Conservation (phyloP, 2,113 vertebrate genomes). For the Melozone crissalis region DNA sequence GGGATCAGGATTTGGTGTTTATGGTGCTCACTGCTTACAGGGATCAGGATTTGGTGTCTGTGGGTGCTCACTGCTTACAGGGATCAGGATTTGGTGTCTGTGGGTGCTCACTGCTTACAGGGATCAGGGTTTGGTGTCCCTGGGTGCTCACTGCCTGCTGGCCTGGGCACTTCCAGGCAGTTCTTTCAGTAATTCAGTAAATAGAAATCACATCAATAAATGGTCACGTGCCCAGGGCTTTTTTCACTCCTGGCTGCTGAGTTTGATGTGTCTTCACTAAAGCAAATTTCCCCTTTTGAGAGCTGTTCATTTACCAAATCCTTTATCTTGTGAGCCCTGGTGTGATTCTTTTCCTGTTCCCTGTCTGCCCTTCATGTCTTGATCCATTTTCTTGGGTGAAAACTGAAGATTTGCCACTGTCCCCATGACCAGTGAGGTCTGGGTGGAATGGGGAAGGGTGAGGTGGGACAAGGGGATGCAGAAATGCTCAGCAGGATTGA, state of each 20-base stretch:
- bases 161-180: fast-evolving
- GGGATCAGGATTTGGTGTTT: not conserved
- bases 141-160: not conserved
- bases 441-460: not conserved
- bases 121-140: not conserved
- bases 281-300: not conserved
- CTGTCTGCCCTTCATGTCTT: not conserved
- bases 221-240: not conserved
- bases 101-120: not conserved
- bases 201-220: not conserved
- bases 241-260: not conserved
- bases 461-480: too few relatives aligned
- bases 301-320: not conserved
- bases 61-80: not conserved
- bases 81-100: not conserved
- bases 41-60: not conserved
- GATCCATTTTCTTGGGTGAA: not conserved
- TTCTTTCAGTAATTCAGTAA: not conserved
- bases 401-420: not conserved
- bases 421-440: not conserved
- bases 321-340: not conserved
- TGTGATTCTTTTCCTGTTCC: not conserved
- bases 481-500: not conserved
- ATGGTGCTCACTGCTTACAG: not conserved
- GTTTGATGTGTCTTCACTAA: not conserved